A percentile compares a stretch with the other conserved stretches of the same genome.
Conservation (phyloP, 1,140 invertebrate species). For the Latrodectus geometricus region DNA sequence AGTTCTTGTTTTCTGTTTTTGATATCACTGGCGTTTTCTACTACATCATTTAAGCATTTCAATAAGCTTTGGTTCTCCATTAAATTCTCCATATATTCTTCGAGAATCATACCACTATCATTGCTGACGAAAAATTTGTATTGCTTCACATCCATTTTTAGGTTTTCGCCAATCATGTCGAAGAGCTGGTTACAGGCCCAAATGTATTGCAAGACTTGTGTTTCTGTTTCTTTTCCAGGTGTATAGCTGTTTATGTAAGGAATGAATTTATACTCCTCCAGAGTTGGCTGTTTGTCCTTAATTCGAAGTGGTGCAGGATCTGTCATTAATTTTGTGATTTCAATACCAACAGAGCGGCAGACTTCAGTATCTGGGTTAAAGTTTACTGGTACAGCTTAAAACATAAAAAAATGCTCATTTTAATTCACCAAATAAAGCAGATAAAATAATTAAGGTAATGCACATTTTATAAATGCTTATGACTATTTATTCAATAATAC, state of each 20-base stretch:
- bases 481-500: too few relatives aligned
- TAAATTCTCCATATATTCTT: background rate
- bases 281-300: slow-evolving; percentile 81
- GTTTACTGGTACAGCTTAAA: slow-evolving; percentile 36
- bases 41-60: background rate
- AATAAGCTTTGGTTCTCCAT: background rate
- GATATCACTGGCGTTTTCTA: background rate
- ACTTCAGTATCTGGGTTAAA: slow-evolving; percentile 8
- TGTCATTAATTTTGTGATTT: slow-evolving; percentile 89
- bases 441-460: too few relatives aligned
- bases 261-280: slow-evolving; percentile 85
- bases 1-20: slow-evolving; percentile 14
- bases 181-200: slow-evolving; percentile 5
- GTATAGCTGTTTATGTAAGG: slow-evolving; percentile 69
- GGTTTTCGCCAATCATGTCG: background rate
- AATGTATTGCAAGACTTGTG: background rate
- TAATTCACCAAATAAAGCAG: background rate
- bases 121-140: background rate
- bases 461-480: too few relatives aligned
- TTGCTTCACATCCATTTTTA: background rate
- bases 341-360: slow-evolving; percentile 81
- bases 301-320: slow-evolving; percentile 79
- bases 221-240: background rate
- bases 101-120: background rate
- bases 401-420: background rate